Evolutionary conservation across 1,140 invertebrate species (phyloP).

Genomic region (Hypsibius dujardini): DNA sequence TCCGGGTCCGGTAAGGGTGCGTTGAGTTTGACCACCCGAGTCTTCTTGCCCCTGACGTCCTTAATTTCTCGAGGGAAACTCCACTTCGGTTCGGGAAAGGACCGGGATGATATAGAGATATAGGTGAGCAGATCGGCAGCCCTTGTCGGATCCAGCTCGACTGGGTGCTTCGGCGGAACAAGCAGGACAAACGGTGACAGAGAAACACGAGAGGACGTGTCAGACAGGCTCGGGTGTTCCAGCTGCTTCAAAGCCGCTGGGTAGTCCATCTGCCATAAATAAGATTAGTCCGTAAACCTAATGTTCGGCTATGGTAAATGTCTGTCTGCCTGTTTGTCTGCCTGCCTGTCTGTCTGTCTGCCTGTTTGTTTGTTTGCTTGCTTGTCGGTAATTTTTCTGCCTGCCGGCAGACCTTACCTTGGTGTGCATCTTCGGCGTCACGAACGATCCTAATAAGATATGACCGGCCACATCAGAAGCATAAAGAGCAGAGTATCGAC

Average conservation of each 20-base stretch:
- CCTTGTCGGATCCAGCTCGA: neutral
- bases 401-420: constrained; percentile 11
- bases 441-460: neutral
- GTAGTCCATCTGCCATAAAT: neutral
- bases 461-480: neutral
- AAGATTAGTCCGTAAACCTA: too few relatives aligned
- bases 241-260: neutral
- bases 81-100: neutral
- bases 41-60: neutral
- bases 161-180: neutral
- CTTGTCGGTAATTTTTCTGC: too few relatives aligned
- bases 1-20: neutral
- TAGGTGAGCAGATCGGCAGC: neutral
- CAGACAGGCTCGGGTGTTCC: too few relatives aligned
- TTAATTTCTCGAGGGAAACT: neutral
- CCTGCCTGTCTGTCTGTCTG: too few relatives aligned
- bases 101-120: neutral
- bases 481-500: neutral
- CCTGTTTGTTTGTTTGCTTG: too few relatives aligned
- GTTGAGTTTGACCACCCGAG: neutral
- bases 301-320: too few relatives aligned
- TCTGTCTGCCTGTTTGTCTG: too few relatives aligned
- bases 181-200: neutral
- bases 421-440: neutral
- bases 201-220: too few relatives aligned